Conservation (phyloP, 92 coral and sea anemone genomes). For the Zoanthus gigantus region DNA sequence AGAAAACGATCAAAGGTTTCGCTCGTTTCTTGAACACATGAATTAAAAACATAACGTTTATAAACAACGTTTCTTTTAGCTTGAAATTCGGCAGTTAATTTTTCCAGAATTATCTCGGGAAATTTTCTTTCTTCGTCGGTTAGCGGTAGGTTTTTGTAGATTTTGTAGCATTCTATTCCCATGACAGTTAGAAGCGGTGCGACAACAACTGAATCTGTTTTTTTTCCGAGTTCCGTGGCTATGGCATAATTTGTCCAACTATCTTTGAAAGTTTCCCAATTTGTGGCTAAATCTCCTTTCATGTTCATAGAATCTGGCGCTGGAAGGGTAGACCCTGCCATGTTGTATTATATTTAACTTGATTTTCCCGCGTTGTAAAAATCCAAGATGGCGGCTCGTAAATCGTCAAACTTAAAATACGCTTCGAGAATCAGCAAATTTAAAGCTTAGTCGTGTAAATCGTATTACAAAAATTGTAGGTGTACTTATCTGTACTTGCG, state of each 20-base stretch:
- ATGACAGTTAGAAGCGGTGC: constrained; percentile 48
- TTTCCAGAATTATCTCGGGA: constrained; percentile 28
- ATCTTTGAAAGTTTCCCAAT: constrained; percentile 61
- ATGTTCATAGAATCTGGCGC: constrained; percentile 29
- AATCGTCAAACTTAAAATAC: background rate
- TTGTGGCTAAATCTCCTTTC: constrained; percentile 55
- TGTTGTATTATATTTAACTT: no score
- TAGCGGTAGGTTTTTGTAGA: constrained; percentile 56
- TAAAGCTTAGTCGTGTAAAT: no score
- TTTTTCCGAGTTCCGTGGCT: constrained; percentile 56
- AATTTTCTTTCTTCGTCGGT: constrained; percentile 57
- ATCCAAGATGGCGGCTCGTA: background rate
- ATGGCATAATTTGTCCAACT: constrained; percentile 50
- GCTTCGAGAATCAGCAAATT: no score
- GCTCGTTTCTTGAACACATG: constrained; percentile 27
- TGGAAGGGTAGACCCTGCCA: no score
- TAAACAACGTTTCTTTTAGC: constrained; percentile 65
- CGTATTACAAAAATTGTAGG: no score
- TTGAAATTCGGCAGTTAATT: constrained; percentile 58
- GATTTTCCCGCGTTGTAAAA: background rate
- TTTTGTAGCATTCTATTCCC: constrained; percentile 56
- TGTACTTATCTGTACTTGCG: no score
- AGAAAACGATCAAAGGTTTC: constrained; percentile 63
- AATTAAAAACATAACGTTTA: constrained; percentile 65
- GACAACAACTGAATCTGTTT: constrained; percentile 24